These are phyloP conservation scores for Rhodinocichla rosea DNA, from an alignment of 2,113 vertebrate species.

Conservation along the genomic window DNA sequence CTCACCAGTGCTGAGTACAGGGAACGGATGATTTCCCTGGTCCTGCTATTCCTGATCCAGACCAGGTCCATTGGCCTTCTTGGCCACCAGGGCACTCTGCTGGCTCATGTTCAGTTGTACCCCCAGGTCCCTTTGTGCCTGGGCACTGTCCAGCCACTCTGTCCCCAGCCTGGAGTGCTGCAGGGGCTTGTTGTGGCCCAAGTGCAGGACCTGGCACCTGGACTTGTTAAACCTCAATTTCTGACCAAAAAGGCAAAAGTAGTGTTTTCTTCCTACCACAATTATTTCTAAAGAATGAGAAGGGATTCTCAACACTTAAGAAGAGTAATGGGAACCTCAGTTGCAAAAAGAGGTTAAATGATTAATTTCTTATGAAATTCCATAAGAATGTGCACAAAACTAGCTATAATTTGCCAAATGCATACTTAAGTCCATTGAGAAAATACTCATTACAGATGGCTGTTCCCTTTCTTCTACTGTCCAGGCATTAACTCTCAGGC, in stretches of 20 bases:
- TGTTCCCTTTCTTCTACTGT: neutral
- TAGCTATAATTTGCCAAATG: neutral
- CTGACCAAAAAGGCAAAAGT: neutral
- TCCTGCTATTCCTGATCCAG: neutral
- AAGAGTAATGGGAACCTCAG: neutral
- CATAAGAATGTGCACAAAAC: neutral
- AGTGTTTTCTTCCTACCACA: neutral
- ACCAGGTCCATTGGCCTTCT: neutral
- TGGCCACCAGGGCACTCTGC: neutral
- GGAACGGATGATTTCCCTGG: neutral
- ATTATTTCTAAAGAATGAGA: neutral
- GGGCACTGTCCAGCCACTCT: neutral
- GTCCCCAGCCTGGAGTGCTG: neutral
- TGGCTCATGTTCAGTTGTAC: fast-evolving
- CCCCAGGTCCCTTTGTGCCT: neutral
- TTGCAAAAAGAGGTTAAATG: neutral
- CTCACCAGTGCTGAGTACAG: neutral
- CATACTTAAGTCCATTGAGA: neutral
- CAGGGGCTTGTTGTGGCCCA: neutral
- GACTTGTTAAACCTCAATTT: neutral
- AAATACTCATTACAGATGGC: neutral
- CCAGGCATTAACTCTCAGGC: neutral
- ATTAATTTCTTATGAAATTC: neutral
- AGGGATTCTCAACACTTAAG: neutral
- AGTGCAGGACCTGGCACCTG: neutral